A percentile compares a stretch with the other conserved stretches of the same genome.
Evolutionary conservation across 30 jellyfish, hydroid and myxozoan species (phyloP).

Genomic region (Nemopilema nomurai): DNA sequence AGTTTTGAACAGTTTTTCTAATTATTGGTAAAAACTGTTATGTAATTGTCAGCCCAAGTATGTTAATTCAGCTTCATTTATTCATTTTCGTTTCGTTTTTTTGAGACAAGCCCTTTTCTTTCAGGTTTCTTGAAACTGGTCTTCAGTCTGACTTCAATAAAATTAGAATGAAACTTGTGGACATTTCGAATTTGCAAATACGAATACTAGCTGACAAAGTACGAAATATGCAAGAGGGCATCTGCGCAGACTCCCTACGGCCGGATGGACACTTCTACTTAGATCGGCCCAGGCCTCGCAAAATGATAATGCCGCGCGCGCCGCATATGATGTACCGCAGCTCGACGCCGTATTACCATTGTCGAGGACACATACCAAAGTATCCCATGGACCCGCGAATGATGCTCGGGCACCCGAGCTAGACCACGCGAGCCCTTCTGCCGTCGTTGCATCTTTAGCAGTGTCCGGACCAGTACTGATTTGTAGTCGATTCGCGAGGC

Average conservation of each 20-base stretch:
- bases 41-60: too few species aligned
- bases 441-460: too few species aligned
- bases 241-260: constrained; percentile 66
- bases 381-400: constrained; percentile 57
- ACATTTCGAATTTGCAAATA: constrained; percentile 72
- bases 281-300: constrained; percentile 50
- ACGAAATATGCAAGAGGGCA: constrained; percentile 64
- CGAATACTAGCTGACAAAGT: constrained; percentile 74
- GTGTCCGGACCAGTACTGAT: too few species aligned
- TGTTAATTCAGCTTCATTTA: too few species aligned
- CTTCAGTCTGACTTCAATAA: constrained; percentile 76
- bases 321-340: constrained; percentile 33
- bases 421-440: too few species aligned
- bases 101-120: background rate
- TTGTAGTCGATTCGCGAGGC: background rate
- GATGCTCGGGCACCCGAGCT: constrained; percentile 63
- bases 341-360: constrained; percentile 52
- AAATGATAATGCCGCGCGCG: constrained; percentile 53
- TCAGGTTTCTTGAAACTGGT: constrained; percentile 88
- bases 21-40: too few species aligned
- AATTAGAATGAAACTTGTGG: constrained; percentile 77
- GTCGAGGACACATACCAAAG: constrained; percentile 60
- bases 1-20: background rate
- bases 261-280: constrained; percentile 62
- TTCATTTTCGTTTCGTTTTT: background rate